Conservation (phyloP, 1,140 invertebrate species). For the Macrobrachium rosenbergii region DNA sequence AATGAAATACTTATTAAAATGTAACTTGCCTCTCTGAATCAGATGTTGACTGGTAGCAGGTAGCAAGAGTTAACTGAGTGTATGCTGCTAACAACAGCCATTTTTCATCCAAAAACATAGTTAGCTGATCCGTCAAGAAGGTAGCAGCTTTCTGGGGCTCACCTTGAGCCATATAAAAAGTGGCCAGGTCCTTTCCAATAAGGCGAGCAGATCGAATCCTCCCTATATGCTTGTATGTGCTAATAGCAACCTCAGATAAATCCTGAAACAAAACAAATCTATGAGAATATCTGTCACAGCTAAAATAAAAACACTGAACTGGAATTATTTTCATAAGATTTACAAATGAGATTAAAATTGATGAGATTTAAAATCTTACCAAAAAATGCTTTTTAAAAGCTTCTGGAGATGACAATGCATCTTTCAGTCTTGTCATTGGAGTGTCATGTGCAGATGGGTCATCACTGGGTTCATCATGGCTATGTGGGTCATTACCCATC, state of each 20-base stretch:
- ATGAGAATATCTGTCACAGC: not conserved
- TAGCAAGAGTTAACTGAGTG: conserved; percentile 85
- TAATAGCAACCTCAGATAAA: conserved; percentile 93
- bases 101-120: conserved; percentile 87
- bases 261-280: conserved; percentile 75
- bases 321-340: conserved; percentile 21
- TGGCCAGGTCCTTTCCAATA: conserved; percentile 89
- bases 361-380: conserved; percentile 70
- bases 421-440: conserved; percentile 88
- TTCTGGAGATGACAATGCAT: conserved; percentile 90
- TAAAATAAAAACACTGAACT: not conserved
- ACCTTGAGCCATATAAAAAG: conserved; percentile 89
- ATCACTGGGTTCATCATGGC: conserved; percentile 41
- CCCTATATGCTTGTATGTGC: conserved; percentile 96
- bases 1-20: no score
- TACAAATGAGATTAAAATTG: not conserved
- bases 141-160: conserved; percentile 89
- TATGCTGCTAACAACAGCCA: conserved; percentile 87
- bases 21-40: conserved; percentile 76
- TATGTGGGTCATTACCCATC: conserved; percentile 75
- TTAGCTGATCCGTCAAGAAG: conserved; percentile 88
- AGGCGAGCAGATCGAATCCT: conserved; percentile 86
- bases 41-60: conserved; percentile 84
- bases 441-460: conserved; percentile 23
- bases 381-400: conserved; percentile 92